Evolutionary conservation across 2,113 vertebrate species (phyloP).

Genomic region (Heterochromis multidens): DNA sequence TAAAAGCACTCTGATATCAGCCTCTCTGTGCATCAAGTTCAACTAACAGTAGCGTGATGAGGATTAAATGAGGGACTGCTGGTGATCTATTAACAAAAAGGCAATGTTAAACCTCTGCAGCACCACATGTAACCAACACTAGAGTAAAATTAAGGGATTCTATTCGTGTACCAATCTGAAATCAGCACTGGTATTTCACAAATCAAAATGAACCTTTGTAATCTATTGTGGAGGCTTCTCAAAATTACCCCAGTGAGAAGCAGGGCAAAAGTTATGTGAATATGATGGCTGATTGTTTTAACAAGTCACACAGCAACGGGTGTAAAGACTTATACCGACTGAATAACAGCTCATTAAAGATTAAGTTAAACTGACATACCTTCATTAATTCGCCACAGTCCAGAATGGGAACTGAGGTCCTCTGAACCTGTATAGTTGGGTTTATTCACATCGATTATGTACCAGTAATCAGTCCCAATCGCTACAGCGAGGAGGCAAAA

Average conservation of each 20-base stretch:
- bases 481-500: conserved; percentile 76
- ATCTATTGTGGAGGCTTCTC: background rate
- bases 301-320: background rate
- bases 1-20: background rate
- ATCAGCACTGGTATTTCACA: background rate
- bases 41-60: background rate
- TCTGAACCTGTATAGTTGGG: conserved; percentile 55
- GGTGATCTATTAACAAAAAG: background rate
- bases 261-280: background rate
- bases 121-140: background rate
- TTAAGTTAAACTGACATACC: conserved; percentile 43
- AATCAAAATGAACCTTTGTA: background rate
- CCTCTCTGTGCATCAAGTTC: background rate
- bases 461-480: conserved; percentile 81
- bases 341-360: background rate
- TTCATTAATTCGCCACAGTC: conserved; percentile 77
- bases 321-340: background rate
- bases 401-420: conserved; percentile 68
- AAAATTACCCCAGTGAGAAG: background rate
- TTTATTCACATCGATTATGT: conserved; percentile 78
- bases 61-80: background rate
- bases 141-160: background rate
- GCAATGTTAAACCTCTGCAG: background rate
- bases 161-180: background rate
- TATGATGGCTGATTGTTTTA: background rate